Conservation (phyloP, 2,797 vertebrate species). For the Rallus crepitans region DNA sequence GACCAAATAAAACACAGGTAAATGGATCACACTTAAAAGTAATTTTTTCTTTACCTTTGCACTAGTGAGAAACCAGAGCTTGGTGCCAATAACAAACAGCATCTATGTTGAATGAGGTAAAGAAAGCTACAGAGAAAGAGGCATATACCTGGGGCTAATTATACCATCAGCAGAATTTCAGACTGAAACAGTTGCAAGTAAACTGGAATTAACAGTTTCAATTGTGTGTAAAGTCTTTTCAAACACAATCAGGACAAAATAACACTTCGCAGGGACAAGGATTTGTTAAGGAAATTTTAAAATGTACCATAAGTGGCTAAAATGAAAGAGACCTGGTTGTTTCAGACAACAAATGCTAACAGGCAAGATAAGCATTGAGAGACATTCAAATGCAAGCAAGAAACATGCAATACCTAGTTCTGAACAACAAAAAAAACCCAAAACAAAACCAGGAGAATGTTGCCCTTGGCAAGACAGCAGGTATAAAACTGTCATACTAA, state of each 20-base stretch:
- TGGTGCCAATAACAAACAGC: neutral
- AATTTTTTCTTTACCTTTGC: neutral
- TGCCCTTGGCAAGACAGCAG: neutral
- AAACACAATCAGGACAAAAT: neutral
- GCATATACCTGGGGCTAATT: neutral
- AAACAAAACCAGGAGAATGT: fast-evolving
- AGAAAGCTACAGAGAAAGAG: neutral
- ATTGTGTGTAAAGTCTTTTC: neutral
- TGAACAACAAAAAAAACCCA: neutral
- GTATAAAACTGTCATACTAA: neutral
- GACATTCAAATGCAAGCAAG: neutral
- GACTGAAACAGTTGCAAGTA: neutral
- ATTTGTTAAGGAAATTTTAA: neutral
- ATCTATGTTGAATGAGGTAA: neutral
- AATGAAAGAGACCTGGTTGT: neutral
- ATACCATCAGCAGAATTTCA: neutral
- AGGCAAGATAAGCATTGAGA: neutral
- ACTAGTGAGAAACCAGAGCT: neutral
- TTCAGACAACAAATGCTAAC: neutral
- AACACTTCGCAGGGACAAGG: neutral
- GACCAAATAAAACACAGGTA: neutral
- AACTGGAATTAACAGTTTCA: neutral
- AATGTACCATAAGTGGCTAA: neutral
- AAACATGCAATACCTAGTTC: neutral
- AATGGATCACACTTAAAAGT: neutral